Conservation (phyloP, 2,113 vertebrate genomes). For the Rhegmatorhina hoffmannsi region DNA sequence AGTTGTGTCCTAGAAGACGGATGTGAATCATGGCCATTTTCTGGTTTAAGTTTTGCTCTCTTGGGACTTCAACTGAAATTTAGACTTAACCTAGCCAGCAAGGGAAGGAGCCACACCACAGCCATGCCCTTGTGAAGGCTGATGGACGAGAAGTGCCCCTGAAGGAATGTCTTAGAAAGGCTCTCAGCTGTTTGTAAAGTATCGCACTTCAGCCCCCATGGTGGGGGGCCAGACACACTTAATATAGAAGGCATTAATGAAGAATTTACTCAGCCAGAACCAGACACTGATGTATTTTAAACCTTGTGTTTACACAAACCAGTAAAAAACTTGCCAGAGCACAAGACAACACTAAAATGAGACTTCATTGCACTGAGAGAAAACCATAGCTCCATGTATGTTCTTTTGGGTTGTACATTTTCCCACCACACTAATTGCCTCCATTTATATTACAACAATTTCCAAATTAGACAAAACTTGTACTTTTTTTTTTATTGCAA, state of each 20-base stretch:
- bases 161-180: not conserved
- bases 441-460: not conserved
- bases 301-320: not conserved
- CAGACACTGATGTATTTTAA: not conserved
- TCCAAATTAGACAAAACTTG: not conserved
- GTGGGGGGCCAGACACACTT: not conserved
- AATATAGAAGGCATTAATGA: conserved; percentile 33
- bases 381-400: not conserved
- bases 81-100: not conserved
- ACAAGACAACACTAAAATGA: not conserved
- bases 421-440: not conserved
- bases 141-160: not conserved
- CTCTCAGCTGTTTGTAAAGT: conserved; percentile 30
- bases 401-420: not conserved
- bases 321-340: not conserved
- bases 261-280: conserved; percentile 19
- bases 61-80: not conserved
- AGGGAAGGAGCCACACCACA: not conserved
- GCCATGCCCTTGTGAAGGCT: not conserved
- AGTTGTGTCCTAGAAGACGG: not conserved
- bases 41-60: conserved; percentile 20
- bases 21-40: not conserved
- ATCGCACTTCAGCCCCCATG: not conserved
- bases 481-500: not conserved
- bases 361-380: not conserved